Conservation (phyloP, 1,140 invertebrate species). For the Drosophila kanapiae region DNA sequence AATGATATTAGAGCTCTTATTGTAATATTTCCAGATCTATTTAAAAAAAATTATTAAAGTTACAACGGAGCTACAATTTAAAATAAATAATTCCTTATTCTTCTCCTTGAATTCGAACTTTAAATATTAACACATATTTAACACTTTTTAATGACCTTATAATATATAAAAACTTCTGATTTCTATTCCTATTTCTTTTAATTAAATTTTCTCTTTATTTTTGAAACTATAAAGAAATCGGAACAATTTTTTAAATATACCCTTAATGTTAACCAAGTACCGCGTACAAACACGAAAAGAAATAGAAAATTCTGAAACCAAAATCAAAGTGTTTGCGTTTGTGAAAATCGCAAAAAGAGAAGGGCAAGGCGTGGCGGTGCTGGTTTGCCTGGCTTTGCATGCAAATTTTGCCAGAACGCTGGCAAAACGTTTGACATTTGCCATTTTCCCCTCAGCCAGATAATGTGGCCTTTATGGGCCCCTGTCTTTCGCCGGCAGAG, state of each 20-base stretch:
- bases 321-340: slow-evolving; percentile 84
- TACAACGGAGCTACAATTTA: too few species aligned
- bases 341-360: slow-evolving; percentile 74
- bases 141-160: neutral
- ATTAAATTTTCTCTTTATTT: too few species aligned
- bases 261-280: neutral
- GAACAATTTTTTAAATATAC: neutral
- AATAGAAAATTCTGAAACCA: slow-evolving; percentile 40
- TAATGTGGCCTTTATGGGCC: slow-evolving; percentile 65
- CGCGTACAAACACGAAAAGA: slow-evolving; percentile 2
- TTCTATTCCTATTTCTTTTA: too few species aligned
- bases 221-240: too few species aligned
- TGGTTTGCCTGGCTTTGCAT: slow-evolving; percentile 60
- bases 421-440: slow-evolving; percentile 82
- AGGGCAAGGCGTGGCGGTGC: slow-evolving; percentile 17
- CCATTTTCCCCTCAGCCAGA: slow-evolving; percentile 58
- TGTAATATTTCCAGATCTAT: too few species aligned
- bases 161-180: neutral
- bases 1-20: neutral
- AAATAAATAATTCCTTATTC: too few species aligned
- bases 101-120: too few species aligned
- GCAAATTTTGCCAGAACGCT: slow-evolving; percentile 64
- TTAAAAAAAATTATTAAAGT: too few species aligned
- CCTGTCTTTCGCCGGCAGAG: slow-evolving; percentile 10
- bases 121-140: neutral